A percentile compares a stretch with the other conserved stretches of the same genome.
These are phyloP conservation scores for Proterorhinus semilunaris DNA, from an alignment of 2,113 vertebrate genomes.

Conservation along the genomic window DNA sequence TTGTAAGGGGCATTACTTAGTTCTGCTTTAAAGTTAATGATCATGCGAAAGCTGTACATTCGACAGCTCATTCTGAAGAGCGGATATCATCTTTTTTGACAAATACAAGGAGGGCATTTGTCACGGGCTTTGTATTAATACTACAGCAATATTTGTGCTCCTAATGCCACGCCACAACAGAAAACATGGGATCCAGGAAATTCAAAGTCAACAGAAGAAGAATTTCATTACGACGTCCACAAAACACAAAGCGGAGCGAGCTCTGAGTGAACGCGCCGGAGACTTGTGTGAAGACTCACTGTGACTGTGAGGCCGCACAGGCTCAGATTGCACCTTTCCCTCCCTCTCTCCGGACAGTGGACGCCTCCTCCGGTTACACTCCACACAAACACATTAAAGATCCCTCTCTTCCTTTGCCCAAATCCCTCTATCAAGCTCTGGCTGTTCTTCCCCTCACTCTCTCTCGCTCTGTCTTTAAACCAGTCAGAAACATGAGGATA, in stretches of 20 bases:
- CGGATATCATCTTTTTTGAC: not conserved
- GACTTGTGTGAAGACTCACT: constrained; percentile 30
- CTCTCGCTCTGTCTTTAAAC: too few relatives aligned
- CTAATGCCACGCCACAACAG: not conserved
- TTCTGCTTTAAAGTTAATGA: not conserved
- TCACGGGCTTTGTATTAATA: not conserved
- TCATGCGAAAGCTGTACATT: not conserved
- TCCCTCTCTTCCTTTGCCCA: not conserved
- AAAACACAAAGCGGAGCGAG: not conserved
- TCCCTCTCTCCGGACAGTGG: constrained; percentile 39
- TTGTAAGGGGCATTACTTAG: too few relatives aligned
- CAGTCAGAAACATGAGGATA: too few relatives aligned
- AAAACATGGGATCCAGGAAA: constrained; percentile 4
- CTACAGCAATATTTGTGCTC: constrained; percentile 7
- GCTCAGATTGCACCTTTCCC: constrained; percentile 56
- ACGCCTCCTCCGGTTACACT: constrained; percentile 53
- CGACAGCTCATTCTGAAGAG: not conserved
- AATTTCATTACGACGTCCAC: constrained; percentile 2
- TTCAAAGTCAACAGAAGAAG: constrained; percentile 9
- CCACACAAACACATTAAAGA: not conserved
- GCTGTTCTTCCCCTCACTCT: too few relatives aligned
- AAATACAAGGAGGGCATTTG: not conserved
- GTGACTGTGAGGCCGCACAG: constrained; percentile 24
- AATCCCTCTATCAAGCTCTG: not conserved
- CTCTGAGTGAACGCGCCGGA: not conserved